Evolutionary conservation across 2,888 invertebrate genomes (phyloP).

Genomic region (Adelognathus sp.): DNA sequence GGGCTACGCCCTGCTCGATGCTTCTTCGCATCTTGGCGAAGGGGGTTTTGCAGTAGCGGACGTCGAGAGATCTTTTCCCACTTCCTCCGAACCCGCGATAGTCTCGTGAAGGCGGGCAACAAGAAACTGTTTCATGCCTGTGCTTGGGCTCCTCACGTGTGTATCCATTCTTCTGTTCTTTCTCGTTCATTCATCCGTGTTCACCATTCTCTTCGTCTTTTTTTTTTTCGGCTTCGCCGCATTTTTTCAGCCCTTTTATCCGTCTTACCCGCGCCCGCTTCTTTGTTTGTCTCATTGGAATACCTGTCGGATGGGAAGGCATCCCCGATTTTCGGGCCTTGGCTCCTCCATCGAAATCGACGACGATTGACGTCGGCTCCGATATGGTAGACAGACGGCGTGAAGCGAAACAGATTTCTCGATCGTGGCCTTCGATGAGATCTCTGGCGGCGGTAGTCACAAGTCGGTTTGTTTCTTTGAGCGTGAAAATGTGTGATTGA

Average conservation of each 20-base stretch:
- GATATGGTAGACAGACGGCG: conserved; percentile 44
- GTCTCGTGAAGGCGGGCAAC: conserved; percentile 71
- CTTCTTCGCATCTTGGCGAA: conserved; percentile 54
- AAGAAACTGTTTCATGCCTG: conserved; percentile 65
- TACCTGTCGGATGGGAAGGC: conserved; percentile 76
- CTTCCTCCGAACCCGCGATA: conserved; percentile 32
- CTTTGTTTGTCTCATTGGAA: conserved; percentile 72
- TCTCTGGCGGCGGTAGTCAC: conserved; percentile 8
- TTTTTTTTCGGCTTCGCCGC: too few species aligned
- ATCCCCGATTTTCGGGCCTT: conserved; percentile 45
- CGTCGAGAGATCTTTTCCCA: conserved; percentile 28
- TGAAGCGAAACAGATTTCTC: conserved; percentile 49
- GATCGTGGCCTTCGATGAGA: conserved; percentile 47
- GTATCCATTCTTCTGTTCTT: conserved; percentile 61
- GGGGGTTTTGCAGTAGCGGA: conserved; percentile 46
- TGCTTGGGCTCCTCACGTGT: background rate
- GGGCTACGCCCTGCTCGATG: conserved; percentile 76
- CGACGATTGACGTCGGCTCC: conserved; percentile 56
- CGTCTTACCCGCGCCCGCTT: conserved; percentile 38
- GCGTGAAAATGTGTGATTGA: conserved; percentile 40
- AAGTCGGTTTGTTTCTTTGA: conserved; percentile 17
- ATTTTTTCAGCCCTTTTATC: conserved; percentile 40
- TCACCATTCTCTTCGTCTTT: conserved; percentile 50
- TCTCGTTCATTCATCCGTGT: conserved; percentile 66
- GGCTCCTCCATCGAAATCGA: conserved; percentile 45